Evolutionary conservation across 2,888 invertebrate genomes (phyloP).

Genomic region (Drosophila neutralis): DNA sequence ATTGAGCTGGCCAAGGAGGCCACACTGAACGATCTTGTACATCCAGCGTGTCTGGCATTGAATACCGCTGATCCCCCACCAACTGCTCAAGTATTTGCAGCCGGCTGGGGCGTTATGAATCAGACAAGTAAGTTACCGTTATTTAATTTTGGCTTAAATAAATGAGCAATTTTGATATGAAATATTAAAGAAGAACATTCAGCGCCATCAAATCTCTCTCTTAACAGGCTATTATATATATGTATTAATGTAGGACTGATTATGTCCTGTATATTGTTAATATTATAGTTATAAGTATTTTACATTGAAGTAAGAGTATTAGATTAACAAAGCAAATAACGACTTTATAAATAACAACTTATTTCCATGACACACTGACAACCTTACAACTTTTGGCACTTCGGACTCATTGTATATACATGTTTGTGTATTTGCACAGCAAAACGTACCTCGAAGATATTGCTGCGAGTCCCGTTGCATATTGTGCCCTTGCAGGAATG

Average conservation of each 20-base stretch:
- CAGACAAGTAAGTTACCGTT: constrained; percentile 64
- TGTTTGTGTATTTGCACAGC: constrained; percentile 29
- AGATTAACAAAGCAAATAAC: too few species aligned
- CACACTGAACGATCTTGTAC: constrained; percentile 28
- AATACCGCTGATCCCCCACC: constrained; percentile 64
- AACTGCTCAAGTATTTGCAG: constrained; percentile 61
- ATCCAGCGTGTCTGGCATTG: constrained; percentile 74
- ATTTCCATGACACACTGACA: too few species aligned
- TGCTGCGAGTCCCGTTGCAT: constrained; percentile 71
- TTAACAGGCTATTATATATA: too few species aligned
- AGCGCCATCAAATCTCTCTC: too few species aligned
- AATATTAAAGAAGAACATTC: not conserved
- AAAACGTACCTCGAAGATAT: constrained; percentile 51
- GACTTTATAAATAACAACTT: too few species aligned
- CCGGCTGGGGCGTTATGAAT: constrained; percentile 82
- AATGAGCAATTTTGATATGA: not conserved
- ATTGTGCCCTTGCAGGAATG: constrained; percentile 64
- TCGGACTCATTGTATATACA: too few species aligned
- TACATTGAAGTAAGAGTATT: too few species aligned
- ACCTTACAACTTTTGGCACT: too few species aligned
- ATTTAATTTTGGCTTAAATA: not conserved
- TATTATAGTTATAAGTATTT: too few species aligned
- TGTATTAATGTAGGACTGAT: too few species aligned
- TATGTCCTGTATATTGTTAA: too few species aligned
- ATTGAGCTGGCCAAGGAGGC: constrained; percentile 65